Base-by-base conservation (phyloP, 2,888 invertebrate genomes). In the Xestia ashworthii region DNA sequence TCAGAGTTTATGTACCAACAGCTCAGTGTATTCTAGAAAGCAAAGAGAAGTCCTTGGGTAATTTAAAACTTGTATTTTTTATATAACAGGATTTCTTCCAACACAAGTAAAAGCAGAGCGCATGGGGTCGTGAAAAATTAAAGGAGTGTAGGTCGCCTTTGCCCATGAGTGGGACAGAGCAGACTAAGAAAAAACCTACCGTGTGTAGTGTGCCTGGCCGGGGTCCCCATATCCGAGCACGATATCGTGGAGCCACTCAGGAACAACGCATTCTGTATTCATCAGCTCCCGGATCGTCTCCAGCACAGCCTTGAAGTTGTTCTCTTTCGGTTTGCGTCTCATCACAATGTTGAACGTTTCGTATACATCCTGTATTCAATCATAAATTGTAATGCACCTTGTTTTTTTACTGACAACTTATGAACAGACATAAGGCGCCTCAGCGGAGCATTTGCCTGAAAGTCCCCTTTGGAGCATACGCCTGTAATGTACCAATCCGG, bases 291-390 rank as follows among this genome's bases (percentile, higher is more conserved):
- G 97, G 80, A 99, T 99, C 0, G 99, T 99, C 95, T 99, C 99
- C 89, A 99, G 95, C 1, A 99, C 99, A 0, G 99, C 99, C 95
- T 99, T 99, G 95, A 99, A 99, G 95, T 99, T 99, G 93, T 99
- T 99, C 95, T 99, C 99, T 92, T 99, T 99, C 0, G 99, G 99
- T 93, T 99, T 99, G n/a, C 99, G 97, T 58, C 99, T 97, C 98
- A 99, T 98, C 78, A 99, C 98, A 72, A 99, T 98, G 94, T 99
- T 99, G 95, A 99, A 99, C 19, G 98, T 98, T 91, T 98, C 98
- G 94, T 99, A 99, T 0, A 99, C 98, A 93, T 99, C 98, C 97
- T 97, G 86, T 65, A 12, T 64, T 64, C 41, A 64, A 22, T 22
- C 22, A 64, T 5, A 64, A 41, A 53, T 68, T 65, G 4, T 50